Base-by-base conservation (phyloP, 2,797 vertebrate species). In the Melanotaenia maccullochi region DNA sequence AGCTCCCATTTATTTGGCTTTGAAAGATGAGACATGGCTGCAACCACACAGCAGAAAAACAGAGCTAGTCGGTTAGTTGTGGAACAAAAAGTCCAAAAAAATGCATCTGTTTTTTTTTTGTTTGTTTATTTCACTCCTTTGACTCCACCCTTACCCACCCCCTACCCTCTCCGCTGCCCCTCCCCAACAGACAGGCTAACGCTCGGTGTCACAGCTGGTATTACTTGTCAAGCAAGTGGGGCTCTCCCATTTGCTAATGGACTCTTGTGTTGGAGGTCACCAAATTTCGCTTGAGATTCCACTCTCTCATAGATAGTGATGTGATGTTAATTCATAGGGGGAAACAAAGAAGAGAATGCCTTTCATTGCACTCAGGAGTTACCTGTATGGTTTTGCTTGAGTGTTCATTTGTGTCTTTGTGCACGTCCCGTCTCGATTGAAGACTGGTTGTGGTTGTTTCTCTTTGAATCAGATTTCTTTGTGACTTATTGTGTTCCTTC, bases 191-290 rank as follows among this genome's bases (percentile, higher is more conserved):
- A 76, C 84, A 87, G 86, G 73, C 83, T 83, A 68, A 84, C 71
- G 65, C 89, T 86, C 88, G 70, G 82, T 87, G 90, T 91, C 91
- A 91, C 94, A 94, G 93, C 92, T 93, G 91, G 90, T 89, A 82
- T 83, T 89, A 90, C 92, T 89, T 86, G 92, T 93, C 92, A 72
- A 78, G 89, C 75, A 67, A 89, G 90, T 82, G 87, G 90, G 85
- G 79, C 88, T 92, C 87, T 92, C 76, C 81, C 75, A 83, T 77
- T 84, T 86, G 79, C 85, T 93, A 92, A 92, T 91, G 89, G 87
- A 83, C 89, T 89, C 69, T 80, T 58, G 68, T 22, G 38, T 55
- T 71, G 84, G 86, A 79, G 85, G 82, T 90, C 90, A 90, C 84
- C 73, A 87, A 88, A 84, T 90, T 92, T 85, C 85, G 91, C 87